These are phyloP conservation scores for Acrocephalus arundinaceus DNA, from an alignment of 2,113 vertebrate genomes.

Conservation along the genomic window DNA sequence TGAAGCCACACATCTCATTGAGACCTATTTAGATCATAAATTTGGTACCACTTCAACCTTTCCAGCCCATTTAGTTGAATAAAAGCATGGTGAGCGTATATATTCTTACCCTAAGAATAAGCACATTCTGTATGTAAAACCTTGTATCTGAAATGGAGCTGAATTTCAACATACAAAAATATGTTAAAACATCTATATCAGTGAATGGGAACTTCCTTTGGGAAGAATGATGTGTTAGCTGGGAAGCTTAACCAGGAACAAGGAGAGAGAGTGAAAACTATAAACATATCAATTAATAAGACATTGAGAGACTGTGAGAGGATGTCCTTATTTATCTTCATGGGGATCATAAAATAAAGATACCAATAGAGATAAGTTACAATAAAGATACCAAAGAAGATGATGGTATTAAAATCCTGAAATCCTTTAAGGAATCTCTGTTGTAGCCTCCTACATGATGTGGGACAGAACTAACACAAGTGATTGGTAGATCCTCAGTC, in stretches of 20 bases:
- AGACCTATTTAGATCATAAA: neutral
- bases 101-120: neutral
- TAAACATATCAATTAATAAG: neutral
- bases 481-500: neutral
- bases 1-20: neutral
- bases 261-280: neutral
- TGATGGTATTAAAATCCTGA: neutral
- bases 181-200: neutral
- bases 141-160: neutral
- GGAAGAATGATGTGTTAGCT: neutral
- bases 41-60: neutral
- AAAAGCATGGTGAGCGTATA: neutral
- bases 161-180: neutral
- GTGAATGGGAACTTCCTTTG: neutral
- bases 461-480: neutral
- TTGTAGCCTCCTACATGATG: neutral
- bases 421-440: neutral
- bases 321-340: neutral
- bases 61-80: neutral
- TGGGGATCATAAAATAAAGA: neutral
- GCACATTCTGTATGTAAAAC: neutral
- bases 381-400: neutral
- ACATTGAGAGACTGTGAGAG: neutral
- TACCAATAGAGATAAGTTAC: neutral
- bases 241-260: neutral